Evolutionary conservation across 2,797 vertebrate species (phyloP).

Genomic region (Pygocentrus nattereri): DNA sequence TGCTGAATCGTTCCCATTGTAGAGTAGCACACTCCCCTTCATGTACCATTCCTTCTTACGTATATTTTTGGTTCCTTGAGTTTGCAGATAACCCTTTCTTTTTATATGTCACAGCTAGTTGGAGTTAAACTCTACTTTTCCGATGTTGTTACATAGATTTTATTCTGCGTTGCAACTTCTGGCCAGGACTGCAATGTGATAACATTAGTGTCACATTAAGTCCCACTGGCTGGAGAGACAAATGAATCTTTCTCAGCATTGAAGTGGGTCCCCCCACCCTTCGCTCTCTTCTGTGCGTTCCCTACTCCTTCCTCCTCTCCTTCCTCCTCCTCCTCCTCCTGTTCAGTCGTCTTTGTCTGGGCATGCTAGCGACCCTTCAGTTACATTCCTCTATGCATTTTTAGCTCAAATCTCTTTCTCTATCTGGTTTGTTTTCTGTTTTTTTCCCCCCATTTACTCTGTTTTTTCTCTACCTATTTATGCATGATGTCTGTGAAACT

Average conservation of each 20-base stretch:
- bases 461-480: conserved; percentile 87
- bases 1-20: conserved; percentile 76
- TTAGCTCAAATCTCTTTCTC: conserved; percentile 82
- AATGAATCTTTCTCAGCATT: conserved; percentile 86
- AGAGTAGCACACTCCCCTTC: conserved; percentile 69
- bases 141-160: conserved; percentile 67
- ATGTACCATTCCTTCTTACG: conserved; percentile 73
- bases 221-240: conserved; percentile 87
- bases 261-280: conserved; percentile 87
- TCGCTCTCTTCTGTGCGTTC: conserved; percentile 70
- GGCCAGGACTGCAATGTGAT: conserved; percentile 92
- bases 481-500: conserved; percentile 99
- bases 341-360: conserved; percentile 86
- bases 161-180: conserved; percentile 75
- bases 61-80: conserved; percentile 72
- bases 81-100: conserved; percentile 72
- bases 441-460: conserved; percentile 79
- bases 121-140: conserved; percentile 63
- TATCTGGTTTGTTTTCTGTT: conserved; percentile 79
- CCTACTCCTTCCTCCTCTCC: conserved; percentile 66
- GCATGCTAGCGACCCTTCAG: conserved; percentile 90
- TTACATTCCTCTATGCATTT: conserved; percentile 89
- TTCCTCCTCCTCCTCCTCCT: conserved; percentile 75
- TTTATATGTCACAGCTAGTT: conserved; percentile 59
- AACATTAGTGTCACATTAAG: conserved; percentile 89